Evolutionary conservation across 2,797 vertebrate species (phyloP).

Genomic region (Squalus acanthias): DNA sequence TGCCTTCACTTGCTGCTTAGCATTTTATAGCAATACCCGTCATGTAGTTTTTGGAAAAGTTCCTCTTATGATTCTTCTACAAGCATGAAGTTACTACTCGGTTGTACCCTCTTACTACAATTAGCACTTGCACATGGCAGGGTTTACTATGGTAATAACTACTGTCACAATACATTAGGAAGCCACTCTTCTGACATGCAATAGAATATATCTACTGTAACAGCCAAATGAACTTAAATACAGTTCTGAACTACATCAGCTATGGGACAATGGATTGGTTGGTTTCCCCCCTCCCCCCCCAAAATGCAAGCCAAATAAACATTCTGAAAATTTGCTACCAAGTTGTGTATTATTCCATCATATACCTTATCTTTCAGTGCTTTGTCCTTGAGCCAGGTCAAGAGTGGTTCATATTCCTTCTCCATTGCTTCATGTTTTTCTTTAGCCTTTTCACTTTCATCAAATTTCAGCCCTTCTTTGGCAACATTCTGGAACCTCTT

Average conservation of each 20-base stretch:
- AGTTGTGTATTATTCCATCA: not conserved
- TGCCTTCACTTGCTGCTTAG: too few relatives aligned
- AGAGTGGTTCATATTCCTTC: constrained; percentile 91
- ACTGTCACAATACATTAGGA: not conserved
- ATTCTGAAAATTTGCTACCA: not conserved
- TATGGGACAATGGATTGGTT: too few relatives aligned
- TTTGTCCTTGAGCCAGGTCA: constrained; percentile 94
- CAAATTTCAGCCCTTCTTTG: constrained; percentile 93
- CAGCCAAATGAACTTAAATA: too few relatives aligned
- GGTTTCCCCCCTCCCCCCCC: too few relatives aligned
- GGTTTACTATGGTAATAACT: not conserved
- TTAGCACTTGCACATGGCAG: not conserved
- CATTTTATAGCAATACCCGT: too few relatives aligned
- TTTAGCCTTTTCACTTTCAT: constrained; percentile 90
- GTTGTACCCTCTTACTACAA: not conserved
- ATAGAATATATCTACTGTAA: too few relatives aligned
- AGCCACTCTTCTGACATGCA: too few relatives aligned
- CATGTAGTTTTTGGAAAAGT: too few relatives aligned
- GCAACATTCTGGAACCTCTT: constrained; percentile 97
- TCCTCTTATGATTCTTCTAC: too few relatives aligned
- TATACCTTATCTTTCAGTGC: constrained; percentile 87
- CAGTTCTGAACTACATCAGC: too few relatives aligned
- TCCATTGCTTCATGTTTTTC: constrained; percentile 81
- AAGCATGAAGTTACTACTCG: not conserved
- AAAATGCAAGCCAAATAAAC: too few relatives aligned